Evolutionary conservation across 2,797 vertebrate species (phyloP), one percentile per base, ranked within the genome.

Genomic region (Natrix natrix): DNA sequence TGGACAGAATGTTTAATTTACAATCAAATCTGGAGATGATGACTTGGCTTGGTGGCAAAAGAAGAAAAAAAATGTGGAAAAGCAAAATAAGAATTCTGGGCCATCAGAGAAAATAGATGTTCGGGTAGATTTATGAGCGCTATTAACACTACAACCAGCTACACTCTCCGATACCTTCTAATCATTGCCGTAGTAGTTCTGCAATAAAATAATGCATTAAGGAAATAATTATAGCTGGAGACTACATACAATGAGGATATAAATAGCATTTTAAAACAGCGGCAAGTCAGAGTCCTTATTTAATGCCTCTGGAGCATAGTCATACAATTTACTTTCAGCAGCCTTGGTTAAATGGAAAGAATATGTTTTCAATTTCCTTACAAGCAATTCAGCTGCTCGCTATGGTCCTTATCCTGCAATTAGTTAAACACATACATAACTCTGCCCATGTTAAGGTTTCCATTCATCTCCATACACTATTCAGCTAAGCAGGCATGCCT

Each of bases 401-500:
- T 89, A 0, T n/a, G 24, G 86, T 89, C 95, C 0, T 5, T 66
- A 52, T 92, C 91, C 86, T 63, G 88, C 32, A 56, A 92, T 91
- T 89, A 91, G 90, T 88, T 83, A 74, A 94, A 93, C 91, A 94
- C 59, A 94, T 95, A 56, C 4, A 48, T 63, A 78, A 93, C 90
- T 95, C 95, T 90, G 63, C 32, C 93, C 59, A 24, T 89, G 89
- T 95, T 90, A 93, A 52, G 24, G 95, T 93, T 92, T 89, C 93
- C 59, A 83, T 92, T 74, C 28, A 8, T 87, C 94, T 95, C 92
- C 94, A 94, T 88, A 92, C 78, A 88, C 48, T 90, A 92, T 86
- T 93, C 91, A 91, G 93, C 88, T 92, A 92, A 95, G 90, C 87
- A 43, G n/a, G 92, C 93, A 93, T 92, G 88, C 94, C 95, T 74